Conservation (phyloP, 2,113 vertebrate genomes). For the Bubo scandiacus region DNA sequence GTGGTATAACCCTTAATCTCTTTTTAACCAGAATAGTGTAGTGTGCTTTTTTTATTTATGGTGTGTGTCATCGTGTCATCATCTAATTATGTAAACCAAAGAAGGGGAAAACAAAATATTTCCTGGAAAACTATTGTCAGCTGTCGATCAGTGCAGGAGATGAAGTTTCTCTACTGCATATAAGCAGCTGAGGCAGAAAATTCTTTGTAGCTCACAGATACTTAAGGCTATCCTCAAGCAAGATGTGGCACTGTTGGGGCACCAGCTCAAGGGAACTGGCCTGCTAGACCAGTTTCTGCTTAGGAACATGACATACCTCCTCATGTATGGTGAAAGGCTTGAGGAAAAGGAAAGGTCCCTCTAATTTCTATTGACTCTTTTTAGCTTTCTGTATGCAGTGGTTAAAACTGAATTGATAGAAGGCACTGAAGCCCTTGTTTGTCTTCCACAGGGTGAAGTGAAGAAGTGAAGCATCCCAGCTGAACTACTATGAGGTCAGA, state of each 20-base stretch:
- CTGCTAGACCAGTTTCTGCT: not conserved
- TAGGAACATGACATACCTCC: not conserved
- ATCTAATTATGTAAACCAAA: constrained; percentile 12
- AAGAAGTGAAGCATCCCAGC: constrained; percentile 81
- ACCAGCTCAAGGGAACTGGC: not conserved
- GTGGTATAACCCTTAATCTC: not conserved
- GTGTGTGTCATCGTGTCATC: not conserved
- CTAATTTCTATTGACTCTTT: not conserved
- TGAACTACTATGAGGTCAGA: constrained; percentile 98
- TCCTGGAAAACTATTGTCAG: not conserved
- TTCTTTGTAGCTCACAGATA: not conserved
- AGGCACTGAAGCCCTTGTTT: constrained; percentile 5
- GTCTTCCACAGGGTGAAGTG: constrained; percentile 85
- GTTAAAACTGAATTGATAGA: not conserved
- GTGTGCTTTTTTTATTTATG: not conserved
- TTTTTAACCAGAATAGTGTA: constrained; percentile 30
- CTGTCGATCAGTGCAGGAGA: not conserved
- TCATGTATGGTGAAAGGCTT: not conserved
- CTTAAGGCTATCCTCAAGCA: not conserved
- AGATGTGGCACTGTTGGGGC: not conserved
- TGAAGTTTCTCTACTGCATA: not conserved
- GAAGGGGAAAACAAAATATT: not conserved
- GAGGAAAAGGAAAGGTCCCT: not conserved
- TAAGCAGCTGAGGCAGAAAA: not conserved
- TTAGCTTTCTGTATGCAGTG: not conserved